Evolutionary conservation across 2,113 vertebrate genomes (phyloP).

Genomic region (Salvelinus sp.): DNA sequence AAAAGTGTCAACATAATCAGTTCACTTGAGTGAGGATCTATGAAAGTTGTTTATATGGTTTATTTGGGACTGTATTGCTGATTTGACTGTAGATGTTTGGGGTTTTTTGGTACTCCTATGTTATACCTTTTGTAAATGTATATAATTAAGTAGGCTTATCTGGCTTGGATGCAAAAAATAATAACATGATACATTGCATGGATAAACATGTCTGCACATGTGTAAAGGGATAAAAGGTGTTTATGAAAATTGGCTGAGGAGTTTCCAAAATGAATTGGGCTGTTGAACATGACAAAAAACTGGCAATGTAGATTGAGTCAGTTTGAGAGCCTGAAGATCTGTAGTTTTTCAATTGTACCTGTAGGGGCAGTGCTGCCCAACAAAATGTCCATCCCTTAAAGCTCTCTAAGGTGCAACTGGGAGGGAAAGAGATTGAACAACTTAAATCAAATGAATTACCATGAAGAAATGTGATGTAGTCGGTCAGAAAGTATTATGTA

Average conservation of each 20-base stretch:
- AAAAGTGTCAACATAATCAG: not conserved
- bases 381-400: constrained; percentile 11
- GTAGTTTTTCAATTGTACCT: not conserved
- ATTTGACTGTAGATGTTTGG: not conserved
- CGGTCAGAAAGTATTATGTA: too few relatives aligned
- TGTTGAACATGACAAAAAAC: not conserved
- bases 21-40: not conserved
- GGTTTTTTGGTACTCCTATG: not conserved
- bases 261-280: not conserved
- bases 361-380: constrained; percentile 44
- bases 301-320: not conserved
- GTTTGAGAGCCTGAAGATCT: not conserved
- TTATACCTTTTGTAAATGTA: not conserved
- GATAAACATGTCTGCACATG: not conserved
- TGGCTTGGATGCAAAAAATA: not conserved
- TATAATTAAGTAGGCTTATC: not conserved
- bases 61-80: not conserved
- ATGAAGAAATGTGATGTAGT: not conserved
- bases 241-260: not conserved
- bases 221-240: not conserved
- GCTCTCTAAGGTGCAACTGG: not conserved
- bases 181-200: not conserved
- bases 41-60: not conserved
- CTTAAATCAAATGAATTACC: not conserved
- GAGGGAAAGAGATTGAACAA: not conserved